Base-by-base conservation (phyloP, 2,888 invertebrate species). In the Petrolisthes cinctipes region DNA sequence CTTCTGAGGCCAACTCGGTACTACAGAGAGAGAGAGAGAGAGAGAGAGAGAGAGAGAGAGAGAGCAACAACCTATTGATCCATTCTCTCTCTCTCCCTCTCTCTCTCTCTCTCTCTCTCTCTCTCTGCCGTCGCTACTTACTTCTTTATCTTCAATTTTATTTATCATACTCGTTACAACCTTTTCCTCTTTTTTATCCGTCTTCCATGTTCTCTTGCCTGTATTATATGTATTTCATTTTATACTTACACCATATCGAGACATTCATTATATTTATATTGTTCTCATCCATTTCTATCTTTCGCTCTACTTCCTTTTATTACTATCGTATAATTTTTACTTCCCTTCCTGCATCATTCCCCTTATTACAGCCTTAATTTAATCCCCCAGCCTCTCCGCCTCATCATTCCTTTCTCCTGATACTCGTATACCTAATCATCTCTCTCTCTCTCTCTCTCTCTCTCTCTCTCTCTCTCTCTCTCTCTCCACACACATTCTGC, bases 81-180 rank as follows among this genome's bases (percentile, higher is more conserved):
- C 61, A 9, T 61, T 17, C 61, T 61, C 61, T 17, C 17, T 14
- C 61, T 61, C 61, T 14, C 14, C 61, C 61, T 61, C 61, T 61
- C 61, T 61, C 61, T 61, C 61, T 61, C 61, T 61, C 61, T 61
- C 61, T 61, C 61, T 61, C 61, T 61, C 61, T 61, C 61, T 61
- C 61, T 3, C 61, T 3, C 3, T 61, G 11, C 17, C 61, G 9
- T 17, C 9, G 9, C 61, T 11, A 9, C 61, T 61, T 61, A 9
- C 17, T 61, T 61, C 61, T 61, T 61, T 61, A 61, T 11, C 61
- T 61, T 61, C 61, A 11, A 17, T 17, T 11, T 61, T 3, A 9
- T 61, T 17, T 61, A 9, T 61, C 17, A 61, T 17, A 61, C 61
- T 1, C 11, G 61, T 17, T 17, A 11, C 17, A 17, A 17, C 61